Evolutionary conservation across 1,140 invertebrate species (phyloP).

Genomic region (Nixonia krombeini): DNA sequence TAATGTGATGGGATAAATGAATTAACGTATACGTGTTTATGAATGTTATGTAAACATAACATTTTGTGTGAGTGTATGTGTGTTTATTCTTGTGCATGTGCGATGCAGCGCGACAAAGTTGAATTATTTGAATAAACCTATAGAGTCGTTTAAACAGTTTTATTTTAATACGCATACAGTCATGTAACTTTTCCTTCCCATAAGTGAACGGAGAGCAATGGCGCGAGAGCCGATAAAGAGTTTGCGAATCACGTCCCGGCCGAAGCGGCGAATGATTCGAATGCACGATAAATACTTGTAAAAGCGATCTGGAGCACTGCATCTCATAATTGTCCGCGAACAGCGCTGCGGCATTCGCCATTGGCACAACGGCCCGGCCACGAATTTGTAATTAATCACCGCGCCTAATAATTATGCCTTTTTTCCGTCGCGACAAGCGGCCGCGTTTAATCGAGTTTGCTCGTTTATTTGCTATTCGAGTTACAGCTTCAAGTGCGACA

Average conservation of each 20-base stretch:
- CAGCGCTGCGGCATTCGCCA: conserved; percentile 6
- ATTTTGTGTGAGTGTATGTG: too few relatives aligned
- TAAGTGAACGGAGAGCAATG: conserved; percentile 20
- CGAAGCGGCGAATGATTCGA: conserved; percentile 25
- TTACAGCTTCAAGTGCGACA: conserved; percentile 9
- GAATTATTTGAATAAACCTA: too few relatives aligned
- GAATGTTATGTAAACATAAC: too few relatives aligned
- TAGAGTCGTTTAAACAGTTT: too few relatives aligned
- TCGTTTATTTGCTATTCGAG: not conserved
- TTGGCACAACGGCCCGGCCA: not conserved
- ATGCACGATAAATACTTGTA: conserved; percentile 34
- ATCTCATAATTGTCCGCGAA: conserved; percentile 33
- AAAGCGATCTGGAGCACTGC: conserved; percentile 28
- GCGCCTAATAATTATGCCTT: conserved; percentile 22
- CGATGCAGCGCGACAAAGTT: too few relatives aligned
- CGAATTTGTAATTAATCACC: conserved; percentile 25
- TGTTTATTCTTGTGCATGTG: too few relatives aligned
- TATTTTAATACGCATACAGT: too few relatives aligned
- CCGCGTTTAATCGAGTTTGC: not conserved
- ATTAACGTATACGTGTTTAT: too few relatives aligned
- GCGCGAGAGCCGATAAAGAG: conserved; percentile 13
- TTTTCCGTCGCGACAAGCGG: conserved; percentile 8
- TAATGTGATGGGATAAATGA: too few relatives aligned
- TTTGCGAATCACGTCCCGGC: conserved; percentile 5
- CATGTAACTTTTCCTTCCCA: too few relatives aligned